Evolutionary conservation across 2,797 vertebrate species (phyloP).

Genomic region (Halcyon smyrnensis): DNA sequence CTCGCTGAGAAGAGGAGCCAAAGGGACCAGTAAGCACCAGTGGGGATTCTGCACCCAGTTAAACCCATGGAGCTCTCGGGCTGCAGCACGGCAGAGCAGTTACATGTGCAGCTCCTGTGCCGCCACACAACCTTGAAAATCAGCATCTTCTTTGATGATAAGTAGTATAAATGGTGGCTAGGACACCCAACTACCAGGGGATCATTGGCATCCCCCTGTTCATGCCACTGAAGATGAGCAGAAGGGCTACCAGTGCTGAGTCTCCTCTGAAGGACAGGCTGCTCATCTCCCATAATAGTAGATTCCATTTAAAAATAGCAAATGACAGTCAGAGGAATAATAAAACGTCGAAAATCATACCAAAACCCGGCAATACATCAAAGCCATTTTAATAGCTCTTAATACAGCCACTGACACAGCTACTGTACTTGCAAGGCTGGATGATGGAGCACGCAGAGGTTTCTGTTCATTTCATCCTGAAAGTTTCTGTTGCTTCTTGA

Average conservation of each 20-base stretch:
- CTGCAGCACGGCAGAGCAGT: neutral
- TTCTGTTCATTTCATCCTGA: slow-evolving; percentile 17
- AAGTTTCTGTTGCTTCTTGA: slow-evolving; percentile 51
- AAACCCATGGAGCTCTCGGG: neutral
- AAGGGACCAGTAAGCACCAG: fast-evolving
- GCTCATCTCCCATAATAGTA: slow-evolving; percentile 29
- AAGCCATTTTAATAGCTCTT: slow-evolving; percentile 67
- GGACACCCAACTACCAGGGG: neutral
- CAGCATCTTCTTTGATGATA: neutral
- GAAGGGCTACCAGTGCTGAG: neutral
- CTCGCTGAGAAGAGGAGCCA: neutral
- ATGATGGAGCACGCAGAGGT: slow-evolving; percentile 39
- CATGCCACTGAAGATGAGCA: neutral
- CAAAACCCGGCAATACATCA: slow-evolving; percentile 53
- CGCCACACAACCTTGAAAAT: neutral
- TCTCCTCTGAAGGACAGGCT: slow-evolving; percentile 55
- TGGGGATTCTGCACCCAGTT: neutral
- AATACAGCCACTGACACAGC: slow-evolving; percentile 44
- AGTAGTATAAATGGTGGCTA: neutral
- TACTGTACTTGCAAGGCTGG: neutral
- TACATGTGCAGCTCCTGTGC: neutral
- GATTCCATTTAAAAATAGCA: slow-evolving; percentile 53
- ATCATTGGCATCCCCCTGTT: neutral
- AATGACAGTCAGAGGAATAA: slow-evolving; percentile 68
- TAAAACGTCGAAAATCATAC: slow-evolving; percentile 56